Percentiles rank a stretch among this genome's conserved stretches.
These are phyloP conservation scores for Cephalopholis sonnerati DNA, from an alignment of 2,113 vertebrate species.

Conservation along the genomic window DNA sequence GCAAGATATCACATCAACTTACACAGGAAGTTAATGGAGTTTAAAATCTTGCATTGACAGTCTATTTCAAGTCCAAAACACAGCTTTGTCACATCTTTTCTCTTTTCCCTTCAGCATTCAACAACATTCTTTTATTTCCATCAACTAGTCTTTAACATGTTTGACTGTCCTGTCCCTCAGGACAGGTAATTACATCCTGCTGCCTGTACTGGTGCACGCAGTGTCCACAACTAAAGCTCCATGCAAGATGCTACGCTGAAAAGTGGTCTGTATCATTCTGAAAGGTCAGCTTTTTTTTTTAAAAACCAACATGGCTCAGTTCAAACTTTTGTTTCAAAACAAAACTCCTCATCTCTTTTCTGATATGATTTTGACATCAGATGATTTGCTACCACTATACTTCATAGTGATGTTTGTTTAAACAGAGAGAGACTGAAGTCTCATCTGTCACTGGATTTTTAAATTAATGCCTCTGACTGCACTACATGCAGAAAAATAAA, in stretches of 20 bases:
- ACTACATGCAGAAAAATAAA: conserved; percentile 56
- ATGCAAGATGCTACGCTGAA: conserved; percentile 83
- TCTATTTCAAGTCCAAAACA: conserved; percentile 44
- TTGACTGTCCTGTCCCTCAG: conserved; percentile 12
- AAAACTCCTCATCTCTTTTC: conserved; percentile 57
- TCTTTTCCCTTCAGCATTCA: conserved; percentile 62
- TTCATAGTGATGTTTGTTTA: conserved; percentile 34
- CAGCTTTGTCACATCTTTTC: conserved; percentile 45
- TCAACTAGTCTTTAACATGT: conserved; percentile 23
- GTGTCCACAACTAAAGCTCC: conserved; percentile 72
- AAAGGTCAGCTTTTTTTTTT: conserved; percentile 61
- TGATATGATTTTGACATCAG: conserved; percentile 30
- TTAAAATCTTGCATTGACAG: conserved; percentile 21
- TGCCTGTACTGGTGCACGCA: conserved; percentile 44
- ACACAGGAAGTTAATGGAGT: conserved; percentile 6
- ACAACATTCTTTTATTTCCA: conserved; percentile 61
- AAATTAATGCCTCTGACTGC: conserved; percentile 72
- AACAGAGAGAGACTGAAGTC: conserved; percentile 47
- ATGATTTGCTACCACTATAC: conserved; percentile 30
- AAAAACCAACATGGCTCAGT: conserved; percentile 87
- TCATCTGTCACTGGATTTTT: conserved; percentile 63
- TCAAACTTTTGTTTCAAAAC: conserved; percentile 74
- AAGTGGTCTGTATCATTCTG: conserved; percentile 65
- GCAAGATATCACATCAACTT: conserved; percentile 56
- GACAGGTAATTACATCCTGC: conserved; percentile 53